Conservation (phyloP, 2,113 vertebrate species). For the Sturnira hondurensis region DNA sequence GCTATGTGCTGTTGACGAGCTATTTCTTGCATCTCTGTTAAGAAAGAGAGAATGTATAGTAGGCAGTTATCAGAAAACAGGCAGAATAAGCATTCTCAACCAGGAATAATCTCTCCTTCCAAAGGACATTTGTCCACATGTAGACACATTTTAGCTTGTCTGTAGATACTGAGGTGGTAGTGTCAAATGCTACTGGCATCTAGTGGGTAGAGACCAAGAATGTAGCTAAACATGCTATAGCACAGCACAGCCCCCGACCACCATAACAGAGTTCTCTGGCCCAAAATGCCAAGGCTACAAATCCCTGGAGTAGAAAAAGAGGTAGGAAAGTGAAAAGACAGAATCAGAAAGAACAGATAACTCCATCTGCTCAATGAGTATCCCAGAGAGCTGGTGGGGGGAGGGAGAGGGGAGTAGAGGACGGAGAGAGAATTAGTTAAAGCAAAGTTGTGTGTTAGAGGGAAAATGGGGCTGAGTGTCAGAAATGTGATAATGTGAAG, state of each 20-base stretch:
- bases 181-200: not conserved
- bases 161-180: not conserved
- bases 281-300: not conserved
- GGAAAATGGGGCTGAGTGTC: not conserved
- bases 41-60: not conserved
- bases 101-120: not conserved
- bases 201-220: not conserved
- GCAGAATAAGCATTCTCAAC: not conserved
- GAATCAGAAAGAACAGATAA: not conserved
- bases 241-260: too few species aligned
- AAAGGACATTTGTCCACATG: not conserved
- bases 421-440: not conserved
- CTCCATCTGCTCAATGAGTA: not conserved
- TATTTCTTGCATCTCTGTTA: not conserved
- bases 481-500: too few species aligned
- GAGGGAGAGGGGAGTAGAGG: not conserved
- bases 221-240: too few species aligned
- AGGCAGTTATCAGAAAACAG: not conserved
- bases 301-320: not conserved
- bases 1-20: not conserved
- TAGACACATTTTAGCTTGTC: not conserved
- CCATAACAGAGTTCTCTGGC: too few species aligned
- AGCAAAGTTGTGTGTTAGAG: not conserved
- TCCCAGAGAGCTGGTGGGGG: not conserved
- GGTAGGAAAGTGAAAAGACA: not conserved